Percentiles rank a stretch among this genome's conserved stretches.
These are phyloP conservation scores for Cygnus buccinator DNA, from an alignment of 2,113 vertebrate species.

Conservation along the genomic window DNA sequence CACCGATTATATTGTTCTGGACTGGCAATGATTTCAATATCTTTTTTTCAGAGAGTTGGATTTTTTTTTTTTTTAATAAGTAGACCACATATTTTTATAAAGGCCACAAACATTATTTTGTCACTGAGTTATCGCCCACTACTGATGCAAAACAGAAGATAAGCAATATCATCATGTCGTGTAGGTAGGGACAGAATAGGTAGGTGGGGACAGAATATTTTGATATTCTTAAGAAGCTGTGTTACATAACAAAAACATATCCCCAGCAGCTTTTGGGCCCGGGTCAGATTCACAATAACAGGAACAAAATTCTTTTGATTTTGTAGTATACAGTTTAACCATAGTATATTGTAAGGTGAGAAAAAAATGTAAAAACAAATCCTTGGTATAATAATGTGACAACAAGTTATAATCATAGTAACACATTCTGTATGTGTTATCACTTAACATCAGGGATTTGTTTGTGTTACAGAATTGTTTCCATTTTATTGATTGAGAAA, in stretches of 20 bases:
- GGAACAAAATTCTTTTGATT: neutral
- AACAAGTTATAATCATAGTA: neutral
- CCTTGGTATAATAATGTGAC: neutral
- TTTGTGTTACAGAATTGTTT: neutral
- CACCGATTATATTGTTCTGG: neutral
- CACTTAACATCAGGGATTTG: neutral
- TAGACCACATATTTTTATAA: neutral
- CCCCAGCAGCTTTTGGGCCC: neutral
- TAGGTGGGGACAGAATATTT: neutral
- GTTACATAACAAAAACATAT: neutral
- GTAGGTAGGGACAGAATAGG: neutral
- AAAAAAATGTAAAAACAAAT: neutral
- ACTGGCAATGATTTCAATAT: neutral
- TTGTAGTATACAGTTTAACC: neutral
- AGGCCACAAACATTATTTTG: neutral
- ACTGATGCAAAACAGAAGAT: neutral
- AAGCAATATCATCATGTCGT: neutral
- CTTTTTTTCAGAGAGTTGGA: neutral
- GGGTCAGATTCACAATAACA: neutral
- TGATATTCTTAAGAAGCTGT: neutral
- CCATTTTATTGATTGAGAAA: constrained; percentile 19
- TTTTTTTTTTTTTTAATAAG: neutral
- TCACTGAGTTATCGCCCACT: neutral
- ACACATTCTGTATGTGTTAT: neutral
- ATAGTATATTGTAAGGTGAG: neutral